phyloP scores from a whole-genome alignment of 2,888 invertebrate genomes.

The Punctoribates punctum region DNA sequence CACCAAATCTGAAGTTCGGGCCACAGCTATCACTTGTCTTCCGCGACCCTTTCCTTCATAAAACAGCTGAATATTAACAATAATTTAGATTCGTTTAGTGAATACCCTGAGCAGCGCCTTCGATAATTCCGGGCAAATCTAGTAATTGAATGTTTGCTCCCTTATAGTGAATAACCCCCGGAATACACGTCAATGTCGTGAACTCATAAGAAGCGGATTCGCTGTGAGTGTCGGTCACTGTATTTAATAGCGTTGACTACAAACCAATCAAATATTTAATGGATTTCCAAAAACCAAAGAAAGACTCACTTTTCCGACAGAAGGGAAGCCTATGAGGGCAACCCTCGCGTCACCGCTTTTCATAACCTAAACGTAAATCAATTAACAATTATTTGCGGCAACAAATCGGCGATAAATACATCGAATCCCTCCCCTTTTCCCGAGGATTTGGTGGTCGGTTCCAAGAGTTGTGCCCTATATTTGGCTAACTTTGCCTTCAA shows the following conservation, averaged over 20 bases:
- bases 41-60: slow-evolving; percentile 76
- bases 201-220: slow-evolving; percentile 98
- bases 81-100: not conserved
- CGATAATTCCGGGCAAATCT: slow-evolving; percentile 98
- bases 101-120: slow-evolving; percentile 84
- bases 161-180: slow-evolving; percentile 94
- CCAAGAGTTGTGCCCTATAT: slow-evolving; percentile 86
- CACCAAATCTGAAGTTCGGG: slow-evolving; percentile 93
- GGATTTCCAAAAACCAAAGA: slow-evolving; percentile 12
- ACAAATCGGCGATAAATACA: slow-evolving; percentile 60
- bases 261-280: slow-evolving; percentile 48
- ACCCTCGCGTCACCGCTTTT: slow-evolving; percentile 99
- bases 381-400: slow-evolving; percentile 54
- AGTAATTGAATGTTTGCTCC: slow-evolving; percentile 97
- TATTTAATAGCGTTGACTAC: slow-evolving; percentile 88
- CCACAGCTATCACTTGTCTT: slow-evolving; percentile 90
- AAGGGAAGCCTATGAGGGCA: slow-evolving; percentile 96
- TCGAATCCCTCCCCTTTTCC: slow-evolving; percentile 76
- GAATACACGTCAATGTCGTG: slow-evolving; percentile 97
- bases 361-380: slow-evolving; percentile 58
- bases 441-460: slow-evolving; percentile 80
- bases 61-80: slow-evolving; percentile 50
- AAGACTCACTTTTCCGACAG: slow-evolving; percentile 72
- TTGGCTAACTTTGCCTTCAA: slow-evolving; percentile 95
- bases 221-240: slow-evolving; percentile 90